Conservation (phyloP, 2,888 invertebrate genomes). For the Andrena dorsata region DNA sequence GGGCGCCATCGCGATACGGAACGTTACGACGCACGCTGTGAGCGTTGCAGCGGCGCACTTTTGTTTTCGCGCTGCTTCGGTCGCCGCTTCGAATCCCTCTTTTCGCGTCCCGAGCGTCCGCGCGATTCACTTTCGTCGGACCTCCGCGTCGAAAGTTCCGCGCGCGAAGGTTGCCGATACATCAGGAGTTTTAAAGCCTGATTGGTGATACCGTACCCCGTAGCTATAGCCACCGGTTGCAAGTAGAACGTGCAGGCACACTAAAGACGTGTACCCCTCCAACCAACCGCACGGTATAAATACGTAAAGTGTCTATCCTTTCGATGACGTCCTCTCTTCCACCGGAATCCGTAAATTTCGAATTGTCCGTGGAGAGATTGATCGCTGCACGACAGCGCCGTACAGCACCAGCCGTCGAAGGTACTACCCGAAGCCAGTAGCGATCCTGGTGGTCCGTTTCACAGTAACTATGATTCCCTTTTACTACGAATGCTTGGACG, state of each 20-base stretch:
- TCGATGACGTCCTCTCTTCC: not conserved
- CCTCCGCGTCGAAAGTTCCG: not conserved
- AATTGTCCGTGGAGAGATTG: not conserved
- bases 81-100: not conserved
- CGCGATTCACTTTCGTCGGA: slow-evolving; percentile 1
- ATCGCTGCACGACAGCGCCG: slow-evolving; percentile 44
- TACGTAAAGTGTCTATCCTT: not conserved
- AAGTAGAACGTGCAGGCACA: slow-evolving; percentile 21
- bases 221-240: slow-evolving; percentile 22
- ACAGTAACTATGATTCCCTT: slow-evolving; percentile 19
- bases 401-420: slow-evolving; percentile 35
- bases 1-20: slow-evolving; percentile 33
- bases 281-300: slow-evolving; percentile 11
- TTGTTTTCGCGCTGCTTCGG: not conserved
- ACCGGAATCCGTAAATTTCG: slow-evolving; percentile 7
- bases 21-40: slow-evolving; percentile 9
- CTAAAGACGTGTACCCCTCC: not conserved
- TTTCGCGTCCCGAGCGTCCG: not conserved
- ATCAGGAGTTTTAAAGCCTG: not conserved
- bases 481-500: slow-evolving; percentile 24
- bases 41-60: not conserved
- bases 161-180: not conserved
- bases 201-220: slow-evolving; percentile 11
- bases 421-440: slow-evolving; percentile 21
- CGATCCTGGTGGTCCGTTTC: slow-evolving; percentile 35